These are phyloP conservation scores for rabbit (Oryctolagus cuniculus) DNA, from an alignment of 2,113 vertebrate species.

Conservation along the genomic window mOryCun1.1 NC_091442.1:94294001-94294500, in stretches of 20 bases:
- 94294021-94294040: too few relatives aligned
- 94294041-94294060: not conserved
- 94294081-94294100: not conserved
- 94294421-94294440: not conserved
- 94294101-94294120: not conserved
- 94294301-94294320: slow-evolving; percentile 20
- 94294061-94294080: not conserved
- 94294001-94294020: not conserved
- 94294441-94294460: too few relatives aligned
- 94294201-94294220: not conserved
- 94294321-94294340: not conserved
- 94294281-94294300: not conserved
- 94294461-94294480: not conserved
- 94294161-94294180: not conserved
- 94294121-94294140: not conserved
- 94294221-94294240: not conserved
- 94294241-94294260: not conserved
- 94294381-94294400: slow-evolving; percentile 2
- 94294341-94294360: not conserved
- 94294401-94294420: not conserved
- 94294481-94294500: not conserved
- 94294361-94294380: slow-evolving; percentile 19
- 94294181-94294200: not conserved
- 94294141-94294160: not conserved
- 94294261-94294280: not conserved